Evolutionary conservation across 2,797 vertebrate genomes (phyloP), one percentile per base, ranked within the genome.

Genomic region (Phyllotis vaccarum): DNA sequence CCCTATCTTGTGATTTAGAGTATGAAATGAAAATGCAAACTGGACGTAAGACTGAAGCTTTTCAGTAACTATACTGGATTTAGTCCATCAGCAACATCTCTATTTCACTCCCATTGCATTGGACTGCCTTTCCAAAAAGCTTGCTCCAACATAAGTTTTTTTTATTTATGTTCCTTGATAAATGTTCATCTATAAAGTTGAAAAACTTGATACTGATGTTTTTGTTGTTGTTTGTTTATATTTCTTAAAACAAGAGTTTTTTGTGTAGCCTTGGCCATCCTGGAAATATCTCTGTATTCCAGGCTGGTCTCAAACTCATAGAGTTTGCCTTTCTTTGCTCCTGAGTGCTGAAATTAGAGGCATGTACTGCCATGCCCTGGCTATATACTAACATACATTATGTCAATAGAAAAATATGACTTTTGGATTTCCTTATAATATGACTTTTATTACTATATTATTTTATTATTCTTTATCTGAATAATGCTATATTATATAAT

Each of bases 311-410:
- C 21, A 72, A 72, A 72, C 8, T 72, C 8, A 19, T n/a, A 10
- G n/a, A 72, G 68, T 37, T n/a, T 37, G 8, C 68, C 3, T 37
- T 9, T 19, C n/a, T 37, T 3, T 72, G n/a, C 8, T 37, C 9
- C 68, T 0, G 19, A 5, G 19, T 72, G n/a, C 19, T 37, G 19
- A 1, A 22, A 40, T 37, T 40, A 72, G 19, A 10, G 9, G n/a
- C 8, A 9, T 22, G n/a, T 9, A 37, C 19, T 3, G 5, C 68
- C n/a, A 72, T 11, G 0, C 0, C n/a, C 68, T 72, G n/a, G 19
- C 68, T 22, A 72, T 62, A 29, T 62, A 10, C 6, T 62, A 62
- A 62, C 60, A 27, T 2, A 37, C 24, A 49, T 43, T 89, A 78
- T 34, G 27, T 88, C 37, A 58, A n/a, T 60, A 74, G 52, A 34